Conservation (phyloP, 2,888 invertebrate genomes). For the Pediacus dermestoides region DNA sequence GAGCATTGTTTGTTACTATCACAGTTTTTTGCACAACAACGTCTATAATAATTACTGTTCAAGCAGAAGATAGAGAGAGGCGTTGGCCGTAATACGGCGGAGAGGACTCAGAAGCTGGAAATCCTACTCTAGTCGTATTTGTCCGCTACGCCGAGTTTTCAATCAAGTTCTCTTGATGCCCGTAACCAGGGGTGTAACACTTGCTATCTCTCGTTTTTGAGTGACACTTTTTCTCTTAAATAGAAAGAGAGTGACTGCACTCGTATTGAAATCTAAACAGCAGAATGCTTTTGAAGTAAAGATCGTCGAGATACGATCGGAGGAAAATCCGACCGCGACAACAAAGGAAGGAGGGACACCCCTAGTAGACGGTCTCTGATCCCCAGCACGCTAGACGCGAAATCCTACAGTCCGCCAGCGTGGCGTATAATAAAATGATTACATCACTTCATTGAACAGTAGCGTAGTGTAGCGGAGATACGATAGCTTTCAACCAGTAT, state of each 20-base stretch:
- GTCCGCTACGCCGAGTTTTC: conserved; percentile 48
- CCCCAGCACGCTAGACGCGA: conserved; percentile 36
- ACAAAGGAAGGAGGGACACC: conserved; percentile 32
- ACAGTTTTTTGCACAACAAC: too few relatives aligned
- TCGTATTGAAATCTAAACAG: conserved; percentile 37
- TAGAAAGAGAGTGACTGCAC: conserved; percentile 32
- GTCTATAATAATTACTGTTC: conserved; percentile 26
- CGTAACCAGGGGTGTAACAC: conserved; percentile 39
- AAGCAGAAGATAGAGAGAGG: conserved; percentile 30
- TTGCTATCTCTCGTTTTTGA: conserved; percentile 33
- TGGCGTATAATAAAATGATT: conserved; percentile 44
- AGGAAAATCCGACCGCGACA: conserved; percentile 32
- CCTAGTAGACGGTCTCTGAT: conserved; percentile 33
- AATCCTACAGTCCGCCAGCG: conserved; percentile 36
- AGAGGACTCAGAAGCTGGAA: conserved; percentile 42
- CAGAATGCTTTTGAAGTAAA: conserved; percentile 37
- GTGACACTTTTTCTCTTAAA: conserved; percentile 34
- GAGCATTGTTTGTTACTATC: too few relatives aligned
- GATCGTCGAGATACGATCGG: conserved; percentile 33
- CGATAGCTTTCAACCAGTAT: conserved; percentile 34
- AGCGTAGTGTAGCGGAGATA: too few relatives aligned
- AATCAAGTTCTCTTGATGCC: conserved; percentile 48
- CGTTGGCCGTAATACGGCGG: conserved; percentile 41
- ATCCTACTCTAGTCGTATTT: conserved; percentile 47
- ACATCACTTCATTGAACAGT: conserved; percentile 45